Base-by-base conservation (phyloP, 2,888 invertebrate genomes). In the Clepsis dumicolana region DNA sequence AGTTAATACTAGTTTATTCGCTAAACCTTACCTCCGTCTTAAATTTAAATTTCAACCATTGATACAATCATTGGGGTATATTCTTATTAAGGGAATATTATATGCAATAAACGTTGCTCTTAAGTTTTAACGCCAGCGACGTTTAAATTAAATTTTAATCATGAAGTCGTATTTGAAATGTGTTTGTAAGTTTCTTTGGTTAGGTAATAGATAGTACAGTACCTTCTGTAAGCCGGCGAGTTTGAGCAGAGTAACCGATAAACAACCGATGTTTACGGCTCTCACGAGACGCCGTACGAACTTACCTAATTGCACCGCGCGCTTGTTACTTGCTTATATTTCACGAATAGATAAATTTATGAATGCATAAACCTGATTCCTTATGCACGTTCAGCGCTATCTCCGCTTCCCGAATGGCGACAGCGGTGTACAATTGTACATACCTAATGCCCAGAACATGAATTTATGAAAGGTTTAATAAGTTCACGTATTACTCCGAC, bases 1-100 rank as follows among this genome's bases (percentile, higher is more conserved):
- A n/a, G n/a, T n/a, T 88, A 90, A 90, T 89, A 90, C 84, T 90
- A 80, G 81, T 79, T 87, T 89, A 88, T 5, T 18, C 16, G 16
- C 48, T 12, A 48, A 48, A 48, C 48, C 12, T 7, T 12, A 21
- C 21, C 21, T 21, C n/a, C 12, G 10, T 18, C 18, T 44, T 44
- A 44, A 18, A 44, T 16, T 2, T 41, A 0, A 0, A 0, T 18
- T 18, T 44, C 18, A 8, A 48, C 7, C 21, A 21, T 21, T 21
- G 21, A 48, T 21, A 12, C 44, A 8, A 44, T 44, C 41, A n/a
- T 38, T 38, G 16, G 18, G 29, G 7, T 35, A n/a, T n/a, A n/a
- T n/a, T 44, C 16, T 1, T 16, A 16, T 21, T 48, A 18, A 48
- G 10, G 21, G 21, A 44, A 10, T 48, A 48, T 48, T 48, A 48